These are phyloP conservation scores for Cavia aperea DNA, from an alignment of 2,113 vertebrate genomes.

Conservation along the genomic window DNA sequence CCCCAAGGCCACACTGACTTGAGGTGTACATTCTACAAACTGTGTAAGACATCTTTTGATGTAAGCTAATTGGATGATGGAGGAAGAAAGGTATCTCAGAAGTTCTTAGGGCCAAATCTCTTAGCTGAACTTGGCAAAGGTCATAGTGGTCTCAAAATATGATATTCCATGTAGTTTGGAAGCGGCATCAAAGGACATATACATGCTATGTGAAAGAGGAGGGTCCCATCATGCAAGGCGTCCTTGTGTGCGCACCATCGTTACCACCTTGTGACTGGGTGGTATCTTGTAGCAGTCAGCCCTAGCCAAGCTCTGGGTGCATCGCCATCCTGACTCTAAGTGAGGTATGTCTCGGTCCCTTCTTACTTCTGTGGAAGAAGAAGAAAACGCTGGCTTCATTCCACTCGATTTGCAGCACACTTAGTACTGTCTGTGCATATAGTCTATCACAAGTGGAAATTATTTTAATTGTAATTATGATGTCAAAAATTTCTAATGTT, in stretches of 20 bases:
- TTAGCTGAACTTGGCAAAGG: neutral
- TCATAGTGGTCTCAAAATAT: neutral
- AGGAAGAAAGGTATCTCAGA: neutral
- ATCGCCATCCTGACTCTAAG: neutral
- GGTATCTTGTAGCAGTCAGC: neutral
- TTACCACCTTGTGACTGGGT: fast-evolving
- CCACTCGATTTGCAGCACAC: neutral
- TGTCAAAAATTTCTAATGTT: neutral
- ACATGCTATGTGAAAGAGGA: neutral
- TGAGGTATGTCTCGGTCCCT: neutral
- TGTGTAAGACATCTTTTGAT: neutral
- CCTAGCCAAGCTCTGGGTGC: fast-evolving
- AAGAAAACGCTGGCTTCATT: neutral
- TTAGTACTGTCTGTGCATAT: neutral
- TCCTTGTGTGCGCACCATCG: neutral
- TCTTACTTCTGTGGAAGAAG: neutral
- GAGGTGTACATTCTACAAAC: neutral
- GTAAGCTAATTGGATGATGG: neutral
- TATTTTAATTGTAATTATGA: neutral
- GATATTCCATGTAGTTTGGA: neutral
- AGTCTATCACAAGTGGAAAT: neutral
- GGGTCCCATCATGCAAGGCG: neutral
- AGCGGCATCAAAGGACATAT: neutral
- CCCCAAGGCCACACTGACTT: neutral
- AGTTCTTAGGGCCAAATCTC: neutral